Evolutionary conservation across 2,797 vertebrate species (phyloP).

Genomic region (Coregonus suidteri): DNA sequence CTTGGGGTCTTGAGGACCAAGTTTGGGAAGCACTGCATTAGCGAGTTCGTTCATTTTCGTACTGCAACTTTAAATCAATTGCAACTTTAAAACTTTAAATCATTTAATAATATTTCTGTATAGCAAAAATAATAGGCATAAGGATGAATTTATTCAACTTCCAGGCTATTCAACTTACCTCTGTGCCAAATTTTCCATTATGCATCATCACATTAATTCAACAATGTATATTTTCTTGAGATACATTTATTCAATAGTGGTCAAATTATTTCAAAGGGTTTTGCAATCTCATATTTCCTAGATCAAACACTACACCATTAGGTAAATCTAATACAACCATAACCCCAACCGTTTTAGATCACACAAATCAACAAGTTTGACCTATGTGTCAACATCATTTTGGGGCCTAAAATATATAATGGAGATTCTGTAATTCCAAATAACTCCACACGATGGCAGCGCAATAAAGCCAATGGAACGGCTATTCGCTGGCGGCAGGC

Average conservation of each 20-base stretch:
- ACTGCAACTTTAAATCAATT: too few species aligned
- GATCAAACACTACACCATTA: too few species aligned
- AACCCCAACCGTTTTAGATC: not conserved
- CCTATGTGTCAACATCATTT: not conserved
- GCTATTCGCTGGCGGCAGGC: not conserved
- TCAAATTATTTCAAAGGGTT: not conserved
- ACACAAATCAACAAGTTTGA: not conserved
- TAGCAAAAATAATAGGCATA: not conserved
- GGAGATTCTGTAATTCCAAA: slow-evolving; percentile 36
- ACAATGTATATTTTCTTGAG: too few species aligned
- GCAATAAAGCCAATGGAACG: slow-evolving; percentile 45
- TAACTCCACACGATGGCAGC: slow-evolving; percentile 66
- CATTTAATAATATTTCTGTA: too few species aligned
- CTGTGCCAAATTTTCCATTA: not conserved
- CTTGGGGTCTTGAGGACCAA: too few species aligned
- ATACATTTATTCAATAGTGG: not conserved
- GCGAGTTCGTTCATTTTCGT: too few species aligned
- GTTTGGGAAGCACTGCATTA: too few species aligned
- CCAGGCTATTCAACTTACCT: not conserved
- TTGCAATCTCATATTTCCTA: not conserved
- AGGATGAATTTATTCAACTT: not conserved
- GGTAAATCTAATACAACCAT: too few species aligned
- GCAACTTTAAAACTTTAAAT: too few species aligned
- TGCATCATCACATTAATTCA: not conserved
- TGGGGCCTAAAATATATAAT: slow-evolving; percentile 9